Percentiles rank a stretch among this genome's conserved stretches.
Conservation (phyloP, 2,113 vertebrate genomes). For the Amphiprion ocellaris region DNA sequence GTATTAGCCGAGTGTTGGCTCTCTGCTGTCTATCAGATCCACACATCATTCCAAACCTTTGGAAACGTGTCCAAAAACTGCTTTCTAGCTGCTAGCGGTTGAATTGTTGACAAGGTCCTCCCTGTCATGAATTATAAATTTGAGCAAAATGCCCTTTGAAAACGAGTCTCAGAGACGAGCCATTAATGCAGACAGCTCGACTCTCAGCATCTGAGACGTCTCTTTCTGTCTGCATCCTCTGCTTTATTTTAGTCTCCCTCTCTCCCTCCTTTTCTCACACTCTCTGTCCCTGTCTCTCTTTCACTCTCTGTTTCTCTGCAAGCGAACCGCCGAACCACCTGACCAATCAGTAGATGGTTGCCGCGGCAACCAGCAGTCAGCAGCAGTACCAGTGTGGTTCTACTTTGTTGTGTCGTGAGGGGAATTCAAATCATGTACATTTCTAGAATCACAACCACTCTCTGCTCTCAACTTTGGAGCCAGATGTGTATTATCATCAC, state of each 20-base stretch:
- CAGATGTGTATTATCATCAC: not conserved
- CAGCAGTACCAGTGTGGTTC: slow-evolving; percentile 54
- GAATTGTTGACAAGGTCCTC: not conserved
- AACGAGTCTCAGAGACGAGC: not conserved
- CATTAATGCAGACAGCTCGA: not conserved
- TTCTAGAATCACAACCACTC: slow-evolving; percentile 13
- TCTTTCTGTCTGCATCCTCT: slow-evolving; percentile 13
- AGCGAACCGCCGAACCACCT: slow-evolving; percentile 59
- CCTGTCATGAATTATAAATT: slow-evolving; percentile 21
- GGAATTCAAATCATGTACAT: slow-evolving; percentile 67
- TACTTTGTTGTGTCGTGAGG: slow-evolving; percentile 65
- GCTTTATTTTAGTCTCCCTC: slow-evolving; percentile 35
- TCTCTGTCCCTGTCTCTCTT: slow-evolving; percentile 11
- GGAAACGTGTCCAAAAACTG: not conserved
- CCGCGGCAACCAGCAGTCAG: slow-evolving; percentile 73
- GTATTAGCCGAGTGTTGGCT: no score
- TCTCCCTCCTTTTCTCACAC: not conserved
- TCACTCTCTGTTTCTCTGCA: slow-evolving; percentile 22
- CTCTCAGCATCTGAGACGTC: not conserved
- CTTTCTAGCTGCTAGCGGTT: not conserved
- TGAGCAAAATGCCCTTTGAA: slow-evolving; percentile 3
- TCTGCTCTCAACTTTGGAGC: slow-evolving; percentile 8
- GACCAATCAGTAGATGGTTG: slow-evolving; percentile 77
- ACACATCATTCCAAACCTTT: not conserved
- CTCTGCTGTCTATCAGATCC: not conserved